phyloP scores from a whole-genome alignment of 2,113 vertebrate genomes.

The Tretioscincus oriximinensis region DNA sequence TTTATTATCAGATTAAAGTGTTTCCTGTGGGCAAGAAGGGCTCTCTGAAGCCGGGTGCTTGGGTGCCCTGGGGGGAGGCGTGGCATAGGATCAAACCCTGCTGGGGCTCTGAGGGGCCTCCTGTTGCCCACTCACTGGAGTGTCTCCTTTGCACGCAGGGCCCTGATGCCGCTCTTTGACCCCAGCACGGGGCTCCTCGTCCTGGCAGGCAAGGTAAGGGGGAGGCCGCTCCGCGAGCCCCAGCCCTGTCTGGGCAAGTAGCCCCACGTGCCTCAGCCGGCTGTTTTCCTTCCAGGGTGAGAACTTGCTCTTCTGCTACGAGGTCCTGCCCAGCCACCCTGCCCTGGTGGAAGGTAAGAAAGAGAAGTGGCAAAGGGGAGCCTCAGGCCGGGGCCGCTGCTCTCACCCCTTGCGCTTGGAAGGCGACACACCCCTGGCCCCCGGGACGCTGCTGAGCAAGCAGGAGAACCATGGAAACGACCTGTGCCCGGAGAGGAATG shows the following conservation, averaged over 20 bases:
- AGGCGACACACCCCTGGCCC: no score
- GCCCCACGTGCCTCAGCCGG: neutral
- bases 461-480: no score
- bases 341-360: slow-evolving; percentile 79
- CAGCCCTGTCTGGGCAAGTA: neutral
- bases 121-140: fast-evolving
- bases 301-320: slow-evolving; percentile 78
- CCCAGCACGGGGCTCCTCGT: slow-evolving; percentile 85
- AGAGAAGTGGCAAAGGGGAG: neutral
- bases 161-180: slow-evolving; percentile 85
- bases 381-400: neutral
- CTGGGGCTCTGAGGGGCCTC: neutral
- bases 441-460: no score
- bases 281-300: slow-evolving; percentile 75
- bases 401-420: neutral
- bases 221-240: no score
- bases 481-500: no score
- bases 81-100: neutral
- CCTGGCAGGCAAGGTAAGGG: slow-evolving; percentile 84
- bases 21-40: no score
- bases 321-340: slow-evolving; percentile 73
- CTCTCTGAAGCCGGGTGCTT: no score
- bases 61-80: no score
- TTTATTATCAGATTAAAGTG: no score
- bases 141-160: slow-evolving; percentile 63